phyloP scores from a whole-genome alignment of 2,113 vertebrate genomes.

The Caretta caretta region DNA sequence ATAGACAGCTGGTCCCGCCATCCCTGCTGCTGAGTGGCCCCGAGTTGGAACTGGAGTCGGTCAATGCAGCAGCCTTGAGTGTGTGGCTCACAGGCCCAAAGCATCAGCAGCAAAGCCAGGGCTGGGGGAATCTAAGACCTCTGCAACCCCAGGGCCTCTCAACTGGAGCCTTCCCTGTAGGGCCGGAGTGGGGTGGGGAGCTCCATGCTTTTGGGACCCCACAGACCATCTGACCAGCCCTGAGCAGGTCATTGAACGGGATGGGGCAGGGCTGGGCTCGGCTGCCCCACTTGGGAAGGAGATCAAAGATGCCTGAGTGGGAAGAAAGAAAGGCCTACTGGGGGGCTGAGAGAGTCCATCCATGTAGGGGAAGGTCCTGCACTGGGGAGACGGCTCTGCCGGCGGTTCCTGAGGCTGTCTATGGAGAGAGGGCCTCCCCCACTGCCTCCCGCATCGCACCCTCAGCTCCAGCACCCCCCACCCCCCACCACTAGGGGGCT shows the following conservation, averaged over 20 bases:
- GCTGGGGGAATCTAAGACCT: too few relatives aligned
- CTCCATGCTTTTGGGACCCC: background rate
- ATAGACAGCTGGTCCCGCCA: too few relatives aligned
- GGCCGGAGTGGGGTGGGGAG: background rate
- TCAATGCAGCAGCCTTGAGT: background rate
- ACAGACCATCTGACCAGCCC: background rate
- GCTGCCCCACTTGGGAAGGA: background rate
- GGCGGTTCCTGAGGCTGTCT: background rate
- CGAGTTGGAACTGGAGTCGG: background rate
- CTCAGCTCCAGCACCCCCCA: background rate
- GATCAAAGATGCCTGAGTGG: too few relatives aligned
- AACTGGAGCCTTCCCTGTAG: background rate
- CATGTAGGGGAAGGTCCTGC: too few relatives aligned
- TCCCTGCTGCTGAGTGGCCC: background rate
- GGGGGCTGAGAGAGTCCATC: too few relatives aligned
- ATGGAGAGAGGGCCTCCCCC: background rate
- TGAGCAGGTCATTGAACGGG: too few relatives aligned
- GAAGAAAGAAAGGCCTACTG: background rate
- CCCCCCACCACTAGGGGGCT: background rate
- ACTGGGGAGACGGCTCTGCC: background rate
- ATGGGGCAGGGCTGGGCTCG: background rate
- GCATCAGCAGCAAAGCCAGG: background rate
- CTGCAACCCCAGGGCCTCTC: too few relatives aligned
- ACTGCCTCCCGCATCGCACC: too few relatives aligned
- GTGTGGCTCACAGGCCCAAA: too few relatives aligned